phyloP scores from a whole-genome alignment of 2,113 vertebrate genomes.

The Morone saxatilis region DNA sequence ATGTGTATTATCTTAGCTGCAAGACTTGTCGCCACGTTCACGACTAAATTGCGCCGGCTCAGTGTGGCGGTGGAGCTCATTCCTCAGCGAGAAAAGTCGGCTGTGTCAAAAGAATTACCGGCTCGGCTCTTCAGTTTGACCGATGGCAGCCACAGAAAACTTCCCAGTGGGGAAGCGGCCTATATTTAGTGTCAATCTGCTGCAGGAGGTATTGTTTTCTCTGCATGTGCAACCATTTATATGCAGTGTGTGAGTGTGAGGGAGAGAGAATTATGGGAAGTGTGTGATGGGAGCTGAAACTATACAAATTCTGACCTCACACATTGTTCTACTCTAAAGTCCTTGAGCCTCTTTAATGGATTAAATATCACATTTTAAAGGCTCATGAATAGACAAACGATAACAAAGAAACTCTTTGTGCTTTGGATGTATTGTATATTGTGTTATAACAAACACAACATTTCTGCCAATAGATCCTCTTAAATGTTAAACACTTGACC shows the following conservation, averaged over 20 bases:
- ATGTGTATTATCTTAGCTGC: slow-evolving; percentile 6
- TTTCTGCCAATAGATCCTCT: too few relatives aligned
- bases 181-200: background rate
- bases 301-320: slow-evolving; percentile 13
- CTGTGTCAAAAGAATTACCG: slow-evolving; percentile 23
- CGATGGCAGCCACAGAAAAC: background rate
- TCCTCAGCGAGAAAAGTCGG: background rate
- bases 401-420: background rate
- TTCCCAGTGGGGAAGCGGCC: background rate
- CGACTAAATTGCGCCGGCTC: background rate
- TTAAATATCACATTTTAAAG: slow-evolving; percentile 10
- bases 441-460: too few relatives aligned
- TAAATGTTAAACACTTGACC: too few relatives aligned
- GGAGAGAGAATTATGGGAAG: background rate
- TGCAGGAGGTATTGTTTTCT: slow-evolving; percentile 26
- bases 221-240: background rate
- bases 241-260: background rate
- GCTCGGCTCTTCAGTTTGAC: background rate
- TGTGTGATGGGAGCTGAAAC: background rate
- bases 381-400: background rate
- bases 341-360: background rate
- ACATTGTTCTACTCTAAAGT: background rate
- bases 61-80: background rate
- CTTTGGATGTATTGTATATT: background rate
- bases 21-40: background rate